phyloP scores from a whole-genome alignment of 2,888 invertebrate genomes.

The Eristalis intricaria region DNA sequence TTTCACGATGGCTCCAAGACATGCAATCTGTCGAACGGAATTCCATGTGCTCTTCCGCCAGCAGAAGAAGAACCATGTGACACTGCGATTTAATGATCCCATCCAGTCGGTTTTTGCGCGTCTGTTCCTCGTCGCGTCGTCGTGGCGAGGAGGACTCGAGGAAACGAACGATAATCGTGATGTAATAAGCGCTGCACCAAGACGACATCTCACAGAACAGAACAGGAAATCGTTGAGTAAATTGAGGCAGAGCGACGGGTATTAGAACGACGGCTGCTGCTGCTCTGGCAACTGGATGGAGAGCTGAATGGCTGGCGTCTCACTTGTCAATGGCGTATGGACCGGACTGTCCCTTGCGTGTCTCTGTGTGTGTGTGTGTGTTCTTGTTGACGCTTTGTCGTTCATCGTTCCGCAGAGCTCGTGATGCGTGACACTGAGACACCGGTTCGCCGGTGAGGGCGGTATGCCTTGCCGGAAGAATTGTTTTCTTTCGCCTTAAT shows the following conservation, averaged over 20 bases:
- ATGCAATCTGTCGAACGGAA: conserved; percentile 54
- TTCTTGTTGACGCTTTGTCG: neutral
- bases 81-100: conserved; percentile 68
- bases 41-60: conserved; percentile 41
- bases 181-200: conserved; percentile 57
- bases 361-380: neutral
- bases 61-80: conserved; percentile 46
- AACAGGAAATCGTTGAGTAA: conserved; percentile 59
- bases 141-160: conserved; percentile 22
- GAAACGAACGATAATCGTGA: conserved; percentile 53
- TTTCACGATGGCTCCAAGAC: conserved; percentile 50
- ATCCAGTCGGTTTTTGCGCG: conserved; percentile 65
- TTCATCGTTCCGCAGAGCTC: neutral
- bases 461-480: conserved; percentile 52
- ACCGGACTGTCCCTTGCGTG: too few relatives aligned
- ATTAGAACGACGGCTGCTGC: conserved; percentile 37
- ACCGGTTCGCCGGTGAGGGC: neutral
- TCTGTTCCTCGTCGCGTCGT: conserved; percentile 8
- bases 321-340: conserved; percentile 38
- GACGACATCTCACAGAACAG: conserved; percentile 35
- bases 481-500: conserved; percentile 53
- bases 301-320: conserved; percentile 32
- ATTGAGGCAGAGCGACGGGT: conserved; percentile 35
- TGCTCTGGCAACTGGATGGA: conserved; percentile 29
- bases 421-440: conserved; percentile 58